phyloP scores from a whole-genome alignment of 2,888 invertebrate genomes.

The Sacculina carcini region DNA sequence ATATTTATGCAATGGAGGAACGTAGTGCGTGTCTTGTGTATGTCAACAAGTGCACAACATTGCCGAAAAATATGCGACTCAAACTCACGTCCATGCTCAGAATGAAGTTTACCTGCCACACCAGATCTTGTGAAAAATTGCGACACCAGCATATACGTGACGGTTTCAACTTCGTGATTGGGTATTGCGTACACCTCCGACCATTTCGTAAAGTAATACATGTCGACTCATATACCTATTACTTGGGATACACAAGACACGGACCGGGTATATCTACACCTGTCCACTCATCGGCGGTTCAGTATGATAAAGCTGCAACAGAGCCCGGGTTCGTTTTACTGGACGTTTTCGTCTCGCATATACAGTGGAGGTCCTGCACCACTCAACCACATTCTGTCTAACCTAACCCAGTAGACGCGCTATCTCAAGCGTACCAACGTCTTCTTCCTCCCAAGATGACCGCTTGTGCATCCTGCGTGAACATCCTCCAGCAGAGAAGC shows the following conservation, averaged over 20 bases:
- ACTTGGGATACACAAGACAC: not conserved
- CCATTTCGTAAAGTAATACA: slow-evolving; percentile 2
- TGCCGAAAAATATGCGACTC: not conserved
- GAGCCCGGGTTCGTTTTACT: not conserved
- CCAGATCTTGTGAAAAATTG: not conserved
- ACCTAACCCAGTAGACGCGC: not conserved
- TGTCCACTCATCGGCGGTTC: not conserved
- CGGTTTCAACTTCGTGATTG: not conserved
- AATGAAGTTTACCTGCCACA: not conserved
- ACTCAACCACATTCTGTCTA: not conserved
- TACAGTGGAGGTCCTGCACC: not conserved
- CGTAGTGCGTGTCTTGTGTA: not conserved
- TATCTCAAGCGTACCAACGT: not conserved
- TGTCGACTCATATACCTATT: not conserved
- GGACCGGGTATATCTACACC: not conserved
- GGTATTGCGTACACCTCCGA: not conserved
- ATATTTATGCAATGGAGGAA: too few relatives aligned
- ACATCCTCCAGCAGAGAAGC: too few relatives aligned
- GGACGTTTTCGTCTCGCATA: not conserved
- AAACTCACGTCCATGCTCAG: not conserved
- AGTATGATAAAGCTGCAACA: not conserved
- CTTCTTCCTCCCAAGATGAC: not conserved
- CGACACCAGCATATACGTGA: not conserved
- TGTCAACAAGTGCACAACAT: not conserved
- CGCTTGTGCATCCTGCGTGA: not conserved